These are phyloP conservation scores for Atta colombica DNA, from an alignment of 1,140 invertebrate species.

Conservation along the genomic window DNA sequence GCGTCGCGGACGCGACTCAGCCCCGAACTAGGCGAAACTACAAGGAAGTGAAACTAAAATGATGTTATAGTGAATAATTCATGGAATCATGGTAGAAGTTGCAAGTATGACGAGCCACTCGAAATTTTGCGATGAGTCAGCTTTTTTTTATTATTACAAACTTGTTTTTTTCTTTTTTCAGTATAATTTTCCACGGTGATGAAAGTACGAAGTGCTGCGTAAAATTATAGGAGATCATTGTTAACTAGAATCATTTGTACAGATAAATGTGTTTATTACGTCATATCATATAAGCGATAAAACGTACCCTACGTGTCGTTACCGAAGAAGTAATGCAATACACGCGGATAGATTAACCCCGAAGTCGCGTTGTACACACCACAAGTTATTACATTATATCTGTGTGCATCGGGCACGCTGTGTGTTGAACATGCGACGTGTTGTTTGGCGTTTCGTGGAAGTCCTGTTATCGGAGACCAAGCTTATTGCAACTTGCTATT, in stretches of 20 bases:
- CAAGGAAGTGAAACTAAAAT: conserved; percentile 52
- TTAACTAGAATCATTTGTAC: conserved; percentile 11
- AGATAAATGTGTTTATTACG: conserved; percentile 1
- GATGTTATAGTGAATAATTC: conserved; percentile 56
- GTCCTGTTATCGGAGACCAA: conserved; percentile 49
- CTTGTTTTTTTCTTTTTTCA: not conserved
- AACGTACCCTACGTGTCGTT: conserved; percentile 42
- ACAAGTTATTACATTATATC: conserved; percentile 25
- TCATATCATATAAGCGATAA: conserved; percentile 16
- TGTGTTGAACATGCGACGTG: conserved; percentile 55
- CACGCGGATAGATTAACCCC: conserved; percentile 50
- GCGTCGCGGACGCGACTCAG: conserved; percentile 37
- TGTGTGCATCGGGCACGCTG: conserved; percentile 22
- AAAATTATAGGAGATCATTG: not conserved
- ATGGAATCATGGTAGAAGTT: conserved; percentile 33
- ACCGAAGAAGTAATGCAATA: conserved; percentile 51
- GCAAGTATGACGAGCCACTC: conserved; percentile 37
- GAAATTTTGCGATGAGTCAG: conserved; percentile 56
- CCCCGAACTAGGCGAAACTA: conserved; percentile 60
- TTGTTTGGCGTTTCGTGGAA: conserved; percentile 61
- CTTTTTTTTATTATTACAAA: not conserved
- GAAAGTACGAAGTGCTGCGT: not conserved
- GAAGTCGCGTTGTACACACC: conserved; percentile 44
- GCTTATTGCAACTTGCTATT: conserved; percentile 45
- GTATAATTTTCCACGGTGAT: not conserved